Evolutionary conservation across 2,113 vertebrate genomes (phyloP).

Genomic region (Jacana jacana): DNA sequence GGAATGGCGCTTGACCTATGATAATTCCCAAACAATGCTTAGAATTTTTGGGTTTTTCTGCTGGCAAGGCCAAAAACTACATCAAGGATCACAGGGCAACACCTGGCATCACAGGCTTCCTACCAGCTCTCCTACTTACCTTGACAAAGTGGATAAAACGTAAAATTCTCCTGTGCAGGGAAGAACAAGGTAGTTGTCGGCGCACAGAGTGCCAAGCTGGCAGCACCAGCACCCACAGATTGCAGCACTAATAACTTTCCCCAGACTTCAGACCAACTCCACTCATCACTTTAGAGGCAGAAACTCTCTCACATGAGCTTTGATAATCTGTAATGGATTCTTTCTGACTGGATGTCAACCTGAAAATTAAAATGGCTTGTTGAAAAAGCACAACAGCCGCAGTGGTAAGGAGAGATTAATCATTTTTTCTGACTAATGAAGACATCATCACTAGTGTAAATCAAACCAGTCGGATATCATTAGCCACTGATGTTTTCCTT

Average conservation of each 20-base stretch:
- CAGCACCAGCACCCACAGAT: background rate
- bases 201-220: background rate
- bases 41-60: background rate
- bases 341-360: slow-evolving; percentile 63
- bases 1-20: accelerated
- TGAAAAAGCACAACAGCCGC: slow-evolving; percentile 37
- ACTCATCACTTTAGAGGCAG: slow-evolving; percentile 28
- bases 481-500: slow-evolving; percentile 32
- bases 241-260: background rate
- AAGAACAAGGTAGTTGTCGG: background rate
- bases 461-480: slow-evolving; percentile 13
- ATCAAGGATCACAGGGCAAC: accelerated
- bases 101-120: background rate
- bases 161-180: background rate
- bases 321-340: slow-evolving; percentile 61
- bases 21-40: background rate
- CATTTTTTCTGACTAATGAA: slow-evolving; percentile 63
- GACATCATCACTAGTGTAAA: slow-evolving; percentile 40
- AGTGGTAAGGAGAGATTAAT: slow-evolving; percentile 46
- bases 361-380: slow-evolving; percentile 74
- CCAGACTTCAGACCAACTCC: background rate
- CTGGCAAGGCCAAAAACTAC: background rate
- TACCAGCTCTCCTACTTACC: background rate
- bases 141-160: background rate
- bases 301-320: slow-evolving; percentile 16